A percentile compares a stretch with the other conserved stretches of the same genome.
These are phyloP conservation scores for Ephestia elutella DNA, from an alignment of 1,140 invertebrate species.

Conservation along the genomic window DNA sequence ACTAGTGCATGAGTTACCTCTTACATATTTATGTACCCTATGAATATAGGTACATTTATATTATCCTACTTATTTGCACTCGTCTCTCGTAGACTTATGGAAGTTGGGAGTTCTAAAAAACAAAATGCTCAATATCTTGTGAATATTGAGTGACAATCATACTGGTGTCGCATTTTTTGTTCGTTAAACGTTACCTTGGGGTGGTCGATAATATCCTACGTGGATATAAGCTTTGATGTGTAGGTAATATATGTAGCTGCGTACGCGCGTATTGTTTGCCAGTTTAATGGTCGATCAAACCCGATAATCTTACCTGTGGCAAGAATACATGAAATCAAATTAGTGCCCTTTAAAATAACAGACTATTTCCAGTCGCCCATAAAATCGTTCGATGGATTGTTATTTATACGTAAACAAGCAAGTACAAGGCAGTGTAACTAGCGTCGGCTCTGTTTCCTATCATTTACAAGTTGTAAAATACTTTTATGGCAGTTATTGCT, in stretches of 20 bases:
- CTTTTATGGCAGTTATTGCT: conserved; percentile 9
- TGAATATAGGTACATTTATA: conserved; percentile 23
- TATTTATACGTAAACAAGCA: not conserved
- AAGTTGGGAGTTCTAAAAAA: not conserved
- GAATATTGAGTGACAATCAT: conserved; percentile 7
- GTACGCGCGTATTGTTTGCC: not conserved
- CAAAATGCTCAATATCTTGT: conserved; percentile 2
- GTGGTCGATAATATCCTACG: not conserved
- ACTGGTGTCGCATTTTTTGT: conserved; percentile 3
- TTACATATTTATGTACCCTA: conserved; percentile 29
- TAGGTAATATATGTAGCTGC: not conserved
- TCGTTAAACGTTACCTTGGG: conserved; percentile 1
- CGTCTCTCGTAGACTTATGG: conserved; percentile 3
- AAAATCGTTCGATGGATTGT: not conserved
- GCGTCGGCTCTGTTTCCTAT: not conserved
- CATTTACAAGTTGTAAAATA: conserved; percentile 1
- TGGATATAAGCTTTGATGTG: not conserved
- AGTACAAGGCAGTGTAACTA: not conserved
- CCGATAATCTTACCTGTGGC: not conserved
- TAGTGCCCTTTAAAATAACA: not conserved
- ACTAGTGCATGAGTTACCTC: conserved; percentile 33
- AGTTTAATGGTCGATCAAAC: conserved; percentile 1
- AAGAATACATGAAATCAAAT: conserved; percentile 2
- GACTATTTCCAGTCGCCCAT: not conserved
- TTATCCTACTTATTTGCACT: conserved; percentile 12